A percentile compares a stretch with the other conserved stretches of the same genome.
phyloP scores from a whole-genome alignment of 2,113 vertebrate genomes.

The Talpa occidentalis region DNA sequence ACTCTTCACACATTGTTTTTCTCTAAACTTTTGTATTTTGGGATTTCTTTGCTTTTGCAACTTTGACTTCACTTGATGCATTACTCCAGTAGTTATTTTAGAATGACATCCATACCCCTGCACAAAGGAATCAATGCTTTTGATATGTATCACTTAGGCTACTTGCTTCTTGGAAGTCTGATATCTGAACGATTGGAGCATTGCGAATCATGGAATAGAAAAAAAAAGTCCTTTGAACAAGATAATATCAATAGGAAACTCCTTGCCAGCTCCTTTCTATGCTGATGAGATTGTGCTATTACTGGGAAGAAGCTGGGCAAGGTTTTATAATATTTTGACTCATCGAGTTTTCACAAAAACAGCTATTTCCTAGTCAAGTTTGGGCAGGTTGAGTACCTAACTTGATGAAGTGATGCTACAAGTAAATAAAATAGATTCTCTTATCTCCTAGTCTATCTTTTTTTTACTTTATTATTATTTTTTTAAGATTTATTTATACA shows the following conservation, averaged over 20 bases:
- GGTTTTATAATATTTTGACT: constrained; percentile 52
- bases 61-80: background rate
- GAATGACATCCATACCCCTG: background rate
- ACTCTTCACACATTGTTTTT: background rate
- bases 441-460: background rate
- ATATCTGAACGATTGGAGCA: background rate
- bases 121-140: background rate
- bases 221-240: background rate
- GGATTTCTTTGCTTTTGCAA: background rate
- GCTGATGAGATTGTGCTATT: background rate
- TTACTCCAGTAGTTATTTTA: background rate
- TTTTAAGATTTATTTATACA: no score
- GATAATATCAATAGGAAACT: background rate
- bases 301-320: background rate
- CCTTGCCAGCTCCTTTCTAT: background rate
- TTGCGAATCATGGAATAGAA: background rate
- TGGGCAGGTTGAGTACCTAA: background rate
- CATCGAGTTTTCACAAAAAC: constrained; percentile 56
- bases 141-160: background rate
- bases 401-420: background rate
- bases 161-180: background rate
- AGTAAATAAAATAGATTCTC: background rate
- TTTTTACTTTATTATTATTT: no score
- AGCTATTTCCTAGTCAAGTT: constrained; percentile 49
- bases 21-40: background rate